Percentiles rank a stretch among this genome's conserved stretches.
These are phyloP conservation scores for Onychomys arenicola DNA, from an alignment of 2,797 vertebrate species.

Conservation along the genomic window DNA sequence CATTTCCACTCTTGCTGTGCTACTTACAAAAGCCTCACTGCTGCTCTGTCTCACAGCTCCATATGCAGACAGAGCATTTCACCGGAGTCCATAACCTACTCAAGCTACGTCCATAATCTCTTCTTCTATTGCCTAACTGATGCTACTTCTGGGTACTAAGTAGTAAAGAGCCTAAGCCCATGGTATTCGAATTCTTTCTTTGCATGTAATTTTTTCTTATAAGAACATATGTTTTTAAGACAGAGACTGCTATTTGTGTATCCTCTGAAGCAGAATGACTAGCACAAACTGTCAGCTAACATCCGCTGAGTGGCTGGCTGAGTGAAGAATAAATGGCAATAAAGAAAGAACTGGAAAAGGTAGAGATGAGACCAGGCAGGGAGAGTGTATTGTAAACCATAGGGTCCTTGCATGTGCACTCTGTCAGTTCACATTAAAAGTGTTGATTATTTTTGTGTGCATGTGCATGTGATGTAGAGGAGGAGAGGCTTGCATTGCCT, in stretches of 20 bases:
- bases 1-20: neutral
- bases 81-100: neutral
- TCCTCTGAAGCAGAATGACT: neutral
- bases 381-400: conserved; percentile 2
- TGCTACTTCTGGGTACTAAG: neutral
- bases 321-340: neutral
- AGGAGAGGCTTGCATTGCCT: too few relatives aligned
- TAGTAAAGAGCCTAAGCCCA: neutral
- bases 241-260: neutral
- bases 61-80: neutral
- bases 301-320: neutral
- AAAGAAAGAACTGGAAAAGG: conserved; percentile 15
- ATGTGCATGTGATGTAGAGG: too few relatives aligned
- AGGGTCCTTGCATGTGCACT: neutral
- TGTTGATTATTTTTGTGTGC: neutral
- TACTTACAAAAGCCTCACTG: neutral
- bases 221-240: conserved; percentile 33
- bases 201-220: neutral
- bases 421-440: neutral
- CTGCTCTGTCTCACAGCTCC: neutral
- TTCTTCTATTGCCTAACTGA: neutral
- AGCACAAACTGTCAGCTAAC: neutral
- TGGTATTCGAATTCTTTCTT: neutral
- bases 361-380: neutral
- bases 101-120: neutral